phyloP scores from a whole-genome alignment of 2,113 vertebrate genomes.

The Carassius carassius region DNA sequence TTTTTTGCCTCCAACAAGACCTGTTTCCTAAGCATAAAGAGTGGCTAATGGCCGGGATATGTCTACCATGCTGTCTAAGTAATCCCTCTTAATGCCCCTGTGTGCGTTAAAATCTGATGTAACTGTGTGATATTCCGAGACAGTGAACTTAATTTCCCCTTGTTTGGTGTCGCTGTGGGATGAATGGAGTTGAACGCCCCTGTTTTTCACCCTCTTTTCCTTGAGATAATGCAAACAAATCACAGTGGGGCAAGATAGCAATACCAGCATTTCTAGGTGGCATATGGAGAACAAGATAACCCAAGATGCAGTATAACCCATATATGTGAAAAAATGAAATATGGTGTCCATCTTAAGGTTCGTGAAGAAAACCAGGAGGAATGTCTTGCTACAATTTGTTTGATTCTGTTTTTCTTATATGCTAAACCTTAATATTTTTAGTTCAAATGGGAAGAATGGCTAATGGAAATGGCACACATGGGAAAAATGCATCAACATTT shows the following conservation, averaged over 20 bases:
- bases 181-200: background rate
- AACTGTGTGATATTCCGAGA: slow-evolving; percentile 37
- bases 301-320: background rate
- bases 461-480: background rate
- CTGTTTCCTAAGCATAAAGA: slow-evolving; percentile 42
- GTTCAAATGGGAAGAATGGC: background rate
- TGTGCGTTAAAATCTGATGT: slow-evolving; percentile 61
- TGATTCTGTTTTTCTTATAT: background rate
- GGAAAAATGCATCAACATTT: background rate
- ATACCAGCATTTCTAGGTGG: slow-evolving; percentile 4
- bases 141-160: slow-evolving; percentile 33
- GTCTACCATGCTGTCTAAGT: slow-evolving; percentile 53
- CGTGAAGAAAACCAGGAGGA: background rate
- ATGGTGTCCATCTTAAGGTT: background rate
- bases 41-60: slow-evolving; percentile 46
- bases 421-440: background rate
- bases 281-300: background rate
- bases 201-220: slow-evolving; percentile 15
- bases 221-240: slow-evolving; percentile 15
- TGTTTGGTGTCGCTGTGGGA: background rate
- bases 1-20: slow-evolving; percentile 11
- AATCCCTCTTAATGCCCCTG: slow-evolving; percentile 62
- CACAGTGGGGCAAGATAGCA: background rate
- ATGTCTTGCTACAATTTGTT: background rate
- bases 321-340: background rate